Evolutionary conservation across 2,797 vertebrate species (phyloP), one percentile per base, ranked within the genome.

Genomic region (Mergus octosetaceus): DNA sequence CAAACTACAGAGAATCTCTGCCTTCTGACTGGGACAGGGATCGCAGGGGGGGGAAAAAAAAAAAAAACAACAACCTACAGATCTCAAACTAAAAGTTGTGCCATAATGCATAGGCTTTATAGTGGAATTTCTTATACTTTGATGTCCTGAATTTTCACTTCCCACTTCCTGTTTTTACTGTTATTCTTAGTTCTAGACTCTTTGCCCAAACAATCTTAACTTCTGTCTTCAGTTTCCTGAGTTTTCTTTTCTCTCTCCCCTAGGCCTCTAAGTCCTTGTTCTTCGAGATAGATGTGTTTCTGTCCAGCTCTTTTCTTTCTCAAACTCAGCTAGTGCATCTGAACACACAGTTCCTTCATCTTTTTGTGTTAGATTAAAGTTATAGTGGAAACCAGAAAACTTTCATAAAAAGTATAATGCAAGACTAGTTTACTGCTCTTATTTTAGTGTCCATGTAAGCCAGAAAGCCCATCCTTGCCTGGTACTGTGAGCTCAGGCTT

Each of bases 51-150:
- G 36, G 36, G 8, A 8, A 10, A 10, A 36, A 39, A 51, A 73
- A 85, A 88, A 11, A 4, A 75, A 14, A 14, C 19, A 4, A 75
- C 9, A 30, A 19, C 4, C 39, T 11, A n/a, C 0, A 2, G 7
- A 39, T 28, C 8, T 88, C 11, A 75, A 69, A 74, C 11, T 58
- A 75, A 56, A 72, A 47, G 41, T 60, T 86, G 62, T 58, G 30
- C 27, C 25, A 32, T 6, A 27, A 70, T 39, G 17, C n/a, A 43
- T 0, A 65, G 17, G 27, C 5, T 91, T 57, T 54, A 54, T 80
- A 65, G 27, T 17, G 60, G 17, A 74, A 58, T 77, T 93, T 80
- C 32, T 15, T 74, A 4, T 8, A 74, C 13, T 77, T 41, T 34
- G n/a, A 68, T 53, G 27, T 5, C 34, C 21, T 71, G 30, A 80